Evolutionary conservation across 2,113 vertebrate genomes (phyloP), one percentile per base, ranked within the genome.

Genomic region (Brachypodius melanocephalos): DNA sequence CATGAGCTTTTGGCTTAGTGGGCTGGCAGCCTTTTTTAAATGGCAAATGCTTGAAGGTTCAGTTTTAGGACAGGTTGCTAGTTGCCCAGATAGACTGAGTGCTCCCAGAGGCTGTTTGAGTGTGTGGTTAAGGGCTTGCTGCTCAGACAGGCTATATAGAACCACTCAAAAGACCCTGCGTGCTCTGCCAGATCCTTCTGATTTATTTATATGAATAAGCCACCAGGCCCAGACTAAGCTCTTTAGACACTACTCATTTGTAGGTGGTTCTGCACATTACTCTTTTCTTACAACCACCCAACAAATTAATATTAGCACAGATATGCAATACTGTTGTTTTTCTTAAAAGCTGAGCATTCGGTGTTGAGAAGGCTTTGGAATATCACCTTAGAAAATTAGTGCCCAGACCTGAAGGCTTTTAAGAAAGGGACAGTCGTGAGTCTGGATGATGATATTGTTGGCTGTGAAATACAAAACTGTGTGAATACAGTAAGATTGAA

Each of bases 191-290:
- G 78, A 88, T 80, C 88, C 82, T 95, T 75, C 81, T 96, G 91
- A 96, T 96, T 96, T 97, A 96, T 95, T 96, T 90, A 95, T 94
- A 85, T 71, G 91, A 94, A 88, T 91, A 96, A 96, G 46, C 89
- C 74, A 95, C 78, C 67, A 90, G 72, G 51, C 75, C 85, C 57
- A 95, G 88, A 90, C 82, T 88, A 34, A 34, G 72, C 43, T 93
- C n/a, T 83, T 96, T 68, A 89, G 84, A 94, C 59, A 45, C 63
- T 71, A 63, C 88, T 80, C 78, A 86, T 90, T 96, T 89, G 68
- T 91, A 96, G 91, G 88, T 94, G 79, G 63, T 71, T 91, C 72
- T 93, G 71, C 59, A 85, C 81, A 73, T 89, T 76, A 69, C 22
- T 89, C 62, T 68, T 90, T 65, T 58, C 89, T 69, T 91, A 68